Base-by-base conservation (phyloP, 1,140 invertebrate species). In the Centruroides sculpturatus region DNA sequence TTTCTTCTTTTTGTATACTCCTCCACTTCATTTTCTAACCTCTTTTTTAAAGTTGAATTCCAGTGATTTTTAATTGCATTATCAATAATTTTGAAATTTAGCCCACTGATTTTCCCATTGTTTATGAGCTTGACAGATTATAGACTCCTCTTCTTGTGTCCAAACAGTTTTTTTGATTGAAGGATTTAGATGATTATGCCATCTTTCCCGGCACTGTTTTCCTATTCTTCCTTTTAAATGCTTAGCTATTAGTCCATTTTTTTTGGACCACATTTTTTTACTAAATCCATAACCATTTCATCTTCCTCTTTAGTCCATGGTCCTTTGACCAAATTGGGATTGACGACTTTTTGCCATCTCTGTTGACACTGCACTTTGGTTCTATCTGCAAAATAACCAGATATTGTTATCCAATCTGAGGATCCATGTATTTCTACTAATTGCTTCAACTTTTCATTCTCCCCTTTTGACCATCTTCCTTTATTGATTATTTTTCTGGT, bases 51-150 rank as follows among this genome's bases (percentile, higher is more conserved):
- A 7, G 93, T 97, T 12, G 92, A 97, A 75, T 98, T 98, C 94
- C 94, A 98, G 72, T 98, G 95, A 76, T 98, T 98, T 74, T 98
- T 98, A 66, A 98, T 98, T 7, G 94, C 92, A 79, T 98, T 98
- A 74, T 97, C 93, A 98, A 76, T 8, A 96, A 76, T 73, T 97
- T 98, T 0, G 94, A 92, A 62, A 98, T 98, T 76, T 94, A 0
- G 92, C 92, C 95, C 95, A 98, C 73, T 96, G 92, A 74, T 98
- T 98, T 8, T 94, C 94, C 58, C 88, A 83, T 60, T 86, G 79
- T 66, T 83, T 81, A 73, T 98, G 93, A 0, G 92, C 87, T 64
- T 91, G 81, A 69, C 92, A 94, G 66, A 98, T 97, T 4, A 95
- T 82, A 48, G 82, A 78, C 72, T 98, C 94, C 71, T 98, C 94